phyloP scores from a whole-genome alignment of 2,888 invertebrate genomes.

The Lasioglossum morio region DNA sequence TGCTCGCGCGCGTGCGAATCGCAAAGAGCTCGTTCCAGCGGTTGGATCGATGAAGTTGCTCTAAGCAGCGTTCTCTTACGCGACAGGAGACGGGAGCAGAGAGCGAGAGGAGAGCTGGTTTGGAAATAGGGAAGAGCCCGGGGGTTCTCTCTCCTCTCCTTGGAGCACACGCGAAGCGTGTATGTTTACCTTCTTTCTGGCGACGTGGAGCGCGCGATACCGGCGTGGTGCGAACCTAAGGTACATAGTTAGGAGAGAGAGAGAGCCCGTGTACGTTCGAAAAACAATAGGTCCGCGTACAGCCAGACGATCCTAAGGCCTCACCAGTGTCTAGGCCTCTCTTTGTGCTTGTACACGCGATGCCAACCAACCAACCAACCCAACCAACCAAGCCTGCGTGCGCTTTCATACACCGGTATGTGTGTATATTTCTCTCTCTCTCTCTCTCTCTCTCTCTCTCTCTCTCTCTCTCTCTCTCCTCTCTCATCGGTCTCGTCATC shows the following conservation, averaged over 20 bases:
- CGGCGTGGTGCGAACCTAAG: conserved; percentile 22
- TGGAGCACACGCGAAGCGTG: conserved; percentile 19
- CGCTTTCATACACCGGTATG: conserved; percentile 9
- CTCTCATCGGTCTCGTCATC: not conserved
- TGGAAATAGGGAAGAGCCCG: not conserved
- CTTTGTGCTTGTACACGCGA: conserved; percentile 26
- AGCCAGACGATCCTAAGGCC: conserved; percentile 45
- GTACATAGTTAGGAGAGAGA: conserved; percentile 17
- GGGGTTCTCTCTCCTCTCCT: not conserved
- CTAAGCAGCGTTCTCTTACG: conserved; percentile 19
- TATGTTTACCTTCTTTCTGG: conserved; percentile 48
- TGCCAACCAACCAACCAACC: conserved; percentile 4
- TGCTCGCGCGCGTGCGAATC: conserved; percentile 60
- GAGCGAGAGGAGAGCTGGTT: not conserved
- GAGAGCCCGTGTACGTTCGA: conserved; percentile 34
- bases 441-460: no score
- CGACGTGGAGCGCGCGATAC: conserved; percentile 25
- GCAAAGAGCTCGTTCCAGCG: not conserved
- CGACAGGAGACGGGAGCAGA: not conserved
- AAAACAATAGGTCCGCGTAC: conserved; percentile 65
- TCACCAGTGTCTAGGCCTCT: conserved; percentile 41
- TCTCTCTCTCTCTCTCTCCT: not conserved
- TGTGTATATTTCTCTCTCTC: not conserved
- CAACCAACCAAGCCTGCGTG: not conserved
- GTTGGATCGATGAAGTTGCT: conserved; percentile 54